Conservation (phyloP, 2,888 invertebrate species). For the Acrocyrtus sp. region DNA sequence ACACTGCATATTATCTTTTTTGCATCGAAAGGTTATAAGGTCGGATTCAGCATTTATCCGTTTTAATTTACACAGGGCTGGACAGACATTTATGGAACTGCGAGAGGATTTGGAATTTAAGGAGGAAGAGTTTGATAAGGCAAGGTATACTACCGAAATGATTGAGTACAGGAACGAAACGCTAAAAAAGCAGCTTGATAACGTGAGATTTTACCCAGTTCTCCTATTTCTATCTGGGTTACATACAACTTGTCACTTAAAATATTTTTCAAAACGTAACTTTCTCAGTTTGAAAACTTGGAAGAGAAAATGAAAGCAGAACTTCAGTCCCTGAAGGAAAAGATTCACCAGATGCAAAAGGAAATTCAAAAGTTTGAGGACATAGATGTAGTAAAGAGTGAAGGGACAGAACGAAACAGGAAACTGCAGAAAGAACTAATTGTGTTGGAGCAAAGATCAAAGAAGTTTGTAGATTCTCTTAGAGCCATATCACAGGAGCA, state of each 20-base stretch:
- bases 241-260: neutral
- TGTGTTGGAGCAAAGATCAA: slow-evolving; percentile 66
- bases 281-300: slow-evolving; percentile 72
- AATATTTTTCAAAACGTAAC: neutral
- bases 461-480: slow-evolving; percentile 69
- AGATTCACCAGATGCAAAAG: slow-evolving; percentile 71
- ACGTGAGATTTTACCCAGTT: too few relatives aligned
- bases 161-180: slow-evolving; percentile 62
- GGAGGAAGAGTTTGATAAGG: slow-evolving; percentile 72
- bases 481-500: slow-evolving; percentile 70
- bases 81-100: slow-evolving; percentile 67
- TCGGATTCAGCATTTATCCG: too few relatives aligned
- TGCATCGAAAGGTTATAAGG: neutral
- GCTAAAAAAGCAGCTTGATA: slow-evolving; percentile 67
- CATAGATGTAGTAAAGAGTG: slow-evolving; percentile 71
- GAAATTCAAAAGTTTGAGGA: slow-evolving; percentile 74
- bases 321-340: slow-evolving; percentile 67
- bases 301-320: slow-evolving; percentile 75
- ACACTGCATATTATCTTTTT: too few relatives aligned
- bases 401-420: slow-evolving; percentile 72
- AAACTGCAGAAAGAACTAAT: slow-evolving; percentile 70
- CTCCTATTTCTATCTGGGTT: too few relatives aligned
- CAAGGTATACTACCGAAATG: slow-evolving; percentile 72
- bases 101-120: slow-evolving; percentile 70
- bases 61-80: slow-evolving; percentile 63